phyloP scores from a whole-genome alignment of 2,888 invertebrate genomes.

The Acrobasis consociella region DNA sequence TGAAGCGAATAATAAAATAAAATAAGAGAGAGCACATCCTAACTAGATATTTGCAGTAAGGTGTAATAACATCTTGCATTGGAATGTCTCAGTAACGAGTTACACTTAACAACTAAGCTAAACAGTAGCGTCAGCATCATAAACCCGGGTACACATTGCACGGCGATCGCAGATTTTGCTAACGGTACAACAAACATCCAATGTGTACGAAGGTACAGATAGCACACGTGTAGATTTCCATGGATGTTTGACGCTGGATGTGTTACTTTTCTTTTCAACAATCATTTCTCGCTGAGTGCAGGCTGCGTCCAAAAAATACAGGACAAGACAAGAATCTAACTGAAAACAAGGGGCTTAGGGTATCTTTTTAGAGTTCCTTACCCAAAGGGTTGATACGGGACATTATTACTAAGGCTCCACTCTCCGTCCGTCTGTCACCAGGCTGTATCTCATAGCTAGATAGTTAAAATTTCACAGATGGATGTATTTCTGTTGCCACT shows the following conservation, averaged over 20 bases:
- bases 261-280: not conserved
- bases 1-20: too few relatives aligned
- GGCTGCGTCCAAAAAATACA: too few relatives aligned
- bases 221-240: conserved; percentile 9
- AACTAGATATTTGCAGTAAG: not conserved
- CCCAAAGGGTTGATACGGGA: too few relatives aligned
- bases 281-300: too few relatives aligned
- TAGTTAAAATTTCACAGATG: too few relatives aligned
- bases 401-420: too few relatives aligned
- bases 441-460: too few relatives aligned
- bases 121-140: conserved; percentile 17
- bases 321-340: too few relatives aligned
- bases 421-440: too few relatives aligned
- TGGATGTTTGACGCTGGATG: not conserved
- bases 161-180: conserved; percentile 14
- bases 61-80: not conserved
- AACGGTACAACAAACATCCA: conserved; percentile 14
- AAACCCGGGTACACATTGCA: conserved; percentile 10
- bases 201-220: not conserved
- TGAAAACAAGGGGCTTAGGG: too few relatives aligned
- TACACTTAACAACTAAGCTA: not conserved
- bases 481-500: too few relatives aligned
- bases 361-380: too few relatives aligned
- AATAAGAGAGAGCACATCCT: not conserved
- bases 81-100: conserved; percentile 6